Evolutionary conservation across 2,113 vertebrate species (phyloP).

Genomic region (Myotis davidii): DNA sequence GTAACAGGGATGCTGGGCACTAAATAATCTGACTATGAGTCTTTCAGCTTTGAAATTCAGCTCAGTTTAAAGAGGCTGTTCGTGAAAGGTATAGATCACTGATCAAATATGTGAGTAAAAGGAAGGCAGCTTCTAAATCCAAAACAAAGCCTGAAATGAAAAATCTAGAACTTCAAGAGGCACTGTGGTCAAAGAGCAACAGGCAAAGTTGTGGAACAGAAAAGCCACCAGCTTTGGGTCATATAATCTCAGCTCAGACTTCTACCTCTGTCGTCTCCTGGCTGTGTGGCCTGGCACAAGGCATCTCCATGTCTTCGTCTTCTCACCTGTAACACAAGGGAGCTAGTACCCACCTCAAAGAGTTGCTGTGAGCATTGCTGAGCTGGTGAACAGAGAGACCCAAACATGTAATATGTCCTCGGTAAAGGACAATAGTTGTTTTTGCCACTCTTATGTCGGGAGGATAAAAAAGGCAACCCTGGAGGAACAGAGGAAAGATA

Average conservation of each 20-base stretch:
- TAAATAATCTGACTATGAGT: neutral
- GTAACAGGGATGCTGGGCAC: neutral
- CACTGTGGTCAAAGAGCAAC: neutral
- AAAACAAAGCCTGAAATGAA: slow-evolving; percentile 17
- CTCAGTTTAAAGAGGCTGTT: neutral
- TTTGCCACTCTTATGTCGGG: neutral
- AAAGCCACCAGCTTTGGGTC: neutral
- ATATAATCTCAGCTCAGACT: slow-evolving; percentile 11
- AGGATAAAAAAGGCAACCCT: neutral
- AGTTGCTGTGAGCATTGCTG: neutral
- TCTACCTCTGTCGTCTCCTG: neutral
- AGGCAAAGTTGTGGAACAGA: neutral
- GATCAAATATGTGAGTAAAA: neutral
- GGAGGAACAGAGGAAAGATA: slow-evolving; percentile 47
- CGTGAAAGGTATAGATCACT: neutral
- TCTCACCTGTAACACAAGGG: neutral
- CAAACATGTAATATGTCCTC: neutral
- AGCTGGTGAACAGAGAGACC: neutral
- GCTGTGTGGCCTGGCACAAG: neutral
- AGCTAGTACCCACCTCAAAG: neutral
- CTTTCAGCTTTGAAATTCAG: neutral
- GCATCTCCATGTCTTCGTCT: neutral
- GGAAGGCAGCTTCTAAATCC: neutral
- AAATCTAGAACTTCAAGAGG: neutral
- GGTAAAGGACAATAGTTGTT: neutral